Base-by-base conservation (phyloP, 2,113 vertebrate species). In the Microtus oregoni region DNA sequence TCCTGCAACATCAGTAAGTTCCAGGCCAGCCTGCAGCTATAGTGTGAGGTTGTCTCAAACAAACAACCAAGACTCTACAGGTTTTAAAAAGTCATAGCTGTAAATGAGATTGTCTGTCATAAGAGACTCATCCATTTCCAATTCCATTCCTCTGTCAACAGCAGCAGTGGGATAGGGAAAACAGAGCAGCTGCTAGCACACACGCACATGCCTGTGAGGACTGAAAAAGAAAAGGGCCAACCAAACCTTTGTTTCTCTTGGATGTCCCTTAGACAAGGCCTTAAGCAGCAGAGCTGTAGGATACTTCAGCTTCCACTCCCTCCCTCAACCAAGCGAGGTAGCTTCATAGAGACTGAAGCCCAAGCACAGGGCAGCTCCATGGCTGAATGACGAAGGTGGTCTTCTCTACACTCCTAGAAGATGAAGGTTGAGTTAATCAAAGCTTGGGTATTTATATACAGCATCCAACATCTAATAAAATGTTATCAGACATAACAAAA, bases 401-500 rank as follows among this genome's bases (percentile, higher is more conserved):
- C 44, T 41, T 22, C 12, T 82, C 41, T 65, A 38, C 22, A 63
- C 78, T 77, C 8, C 61, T 50, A 63, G 28, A 44, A 67, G n/a
- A 75, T 63, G 41, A 92, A 92, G 35, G 35, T 38, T 28, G 20
- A 83, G 52, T 72, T 85, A 86, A 93, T 72, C 32, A 50, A 87
- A 83, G 68, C 63, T 65, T n/a, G 8, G 12, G 9, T 77, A 41
- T 89, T 72, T 91, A 88, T n/a, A 83, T 12, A 50, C 3, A 88
- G 82, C 72, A n/a, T n/a, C 44, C 35, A 90, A 26, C 19, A 90
- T 47, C 32, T 44, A 89, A 44, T 30, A 30, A 90, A 94, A 90
- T 94, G n/a, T 44, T 30, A 61, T 72, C 28, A 78, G 76, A 28
- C n/a, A 91, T 28, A 50, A 72, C 63, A 47, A 55, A 94, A 94